These are phyloP conservation scores for Acanthurus leucopareius DNA, from an alignment of 2,797 vertebrate species.

Conservation along the genomic window DNA sequence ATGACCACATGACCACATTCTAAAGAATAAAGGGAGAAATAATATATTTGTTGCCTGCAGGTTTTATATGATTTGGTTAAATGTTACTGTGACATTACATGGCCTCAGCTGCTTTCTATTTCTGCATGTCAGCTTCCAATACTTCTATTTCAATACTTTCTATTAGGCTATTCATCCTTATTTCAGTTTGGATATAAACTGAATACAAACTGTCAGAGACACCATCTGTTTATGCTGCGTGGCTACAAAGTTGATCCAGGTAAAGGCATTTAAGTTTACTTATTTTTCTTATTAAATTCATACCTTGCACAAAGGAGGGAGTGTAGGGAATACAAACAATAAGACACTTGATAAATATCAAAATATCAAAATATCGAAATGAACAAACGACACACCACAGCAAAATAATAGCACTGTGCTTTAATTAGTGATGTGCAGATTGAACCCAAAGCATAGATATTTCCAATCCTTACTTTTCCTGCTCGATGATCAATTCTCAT, in stretches of 20 bases:
- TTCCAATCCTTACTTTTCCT: no score
- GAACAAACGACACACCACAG: neutral
- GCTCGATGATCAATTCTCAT: no score
- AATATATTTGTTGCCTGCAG: conserved; percentile 7
- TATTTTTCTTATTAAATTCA: conserved; percentile 27
- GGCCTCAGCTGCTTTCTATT: conserved; percentile 14
- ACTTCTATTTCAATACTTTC: no score
- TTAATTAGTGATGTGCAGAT: no score
- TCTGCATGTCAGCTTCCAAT: conserved; percentile 3
- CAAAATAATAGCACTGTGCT: no score
- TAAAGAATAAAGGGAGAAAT: neutral
- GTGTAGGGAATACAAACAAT: conserved; percentile 12
- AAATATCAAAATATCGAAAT: neutral
- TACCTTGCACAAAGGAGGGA: neutral
- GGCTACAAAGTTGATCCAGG: conserved; percentile 40
- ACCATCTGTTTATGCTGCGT: conserved; percentile 36
- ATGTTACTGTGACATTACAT: conserved; percentile 9
- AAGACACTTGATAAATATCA: neutral
- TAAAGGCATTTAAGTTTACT: conserved; percentile 30
- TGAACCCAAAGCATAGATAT: no score
- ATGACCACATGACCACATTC: no score
- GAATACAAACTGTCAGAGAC: conserved; percentile 32
- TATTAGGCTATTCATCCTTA: conserved; percentile 32
- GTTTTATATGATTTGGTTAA: neutral
- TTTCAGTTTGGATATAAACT: conserved; percentile 37